phyloP scores from a whole-genome alignment of 2,113 vertebrate genomes.

The Calyptomena viridis region DNA sequence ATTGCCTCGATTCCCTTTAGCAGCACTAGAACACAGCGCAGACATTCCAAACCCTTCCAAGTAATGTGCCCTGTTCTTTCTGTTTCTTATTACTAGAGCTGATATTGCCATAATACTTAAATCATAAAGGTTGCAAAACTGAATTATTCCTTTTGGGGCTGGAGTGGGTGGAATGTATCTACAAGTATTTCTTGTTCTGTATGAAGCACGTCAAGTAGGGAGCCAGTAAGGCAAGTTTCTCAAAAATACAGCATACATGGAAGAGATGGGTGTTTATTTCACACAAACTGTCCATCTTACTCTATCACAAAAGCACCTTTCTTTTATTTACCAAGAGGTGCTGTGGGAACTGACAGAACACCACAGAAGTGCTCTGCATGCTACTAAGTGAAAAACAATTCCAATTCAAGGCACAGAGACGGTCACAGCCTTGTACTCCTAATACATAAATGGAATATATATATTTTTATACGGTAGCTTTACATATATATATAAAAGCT shows the following conservation, averaged over 20 bases:
- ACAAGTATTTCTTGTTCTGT: neutral
- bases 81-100: neutral
- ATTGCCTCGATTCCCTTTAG: neutral
- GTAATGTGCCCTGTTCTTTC: neutral
- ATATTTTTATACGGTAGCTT: neutral
- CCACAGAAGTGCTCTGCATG: neutral
- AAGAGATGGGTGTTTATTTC: neutral
- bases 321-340: neutral
- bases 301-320: neutral
- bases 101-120: neutral
- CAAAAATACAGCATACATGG: neutral
- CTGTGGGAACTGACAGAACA: neutral
- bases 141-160: neutral
- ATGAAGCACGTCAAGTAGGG: neutral
- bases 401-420: neutral
- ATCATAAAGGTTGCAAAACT: neutral
- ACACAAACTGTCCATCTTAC: neutral
- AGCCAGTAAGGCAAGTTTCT: neutral
- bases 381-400: neutral
- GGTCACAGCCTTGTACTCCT: neutral
- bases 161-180: accelerated
- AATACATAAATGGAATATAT: accelerated
- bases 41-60: neutral
- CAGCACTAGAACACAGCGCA: neutral
- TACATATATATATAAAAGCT: neutral